phyloP scores from a whole-genome alignment of 2,888 invertebrate genomes.

The Amphipoea lucens region DNA sequence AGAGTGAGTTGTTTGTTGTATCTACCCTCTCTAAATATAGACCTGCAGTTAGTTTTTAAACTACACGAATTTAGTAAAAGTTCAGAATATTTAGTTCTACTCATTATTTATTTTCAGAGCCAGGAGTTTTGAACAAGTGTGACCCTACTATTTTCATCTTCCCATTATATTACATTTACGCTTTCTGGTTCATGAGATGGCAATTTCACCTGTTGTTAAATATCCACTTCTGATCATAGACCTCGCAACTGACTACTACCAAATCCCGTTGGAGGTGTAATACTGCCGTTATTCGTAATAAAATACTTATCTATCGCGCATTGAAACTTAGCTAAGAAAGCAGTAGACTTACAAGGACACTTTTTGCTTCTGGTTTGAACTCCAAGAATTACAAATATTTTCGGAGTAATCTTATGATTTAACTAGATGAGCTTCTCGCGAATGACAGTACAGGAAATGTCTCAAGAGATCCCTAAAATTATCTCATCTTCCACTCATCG shows the following conservation, averaged over 20 bases:
- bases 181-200: neutral
- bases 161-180: constrained; percentile 3
- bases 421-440: neutral
- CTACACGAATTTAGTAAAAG: constrained; percentile 6
- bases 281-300: neutral
- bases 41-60: constrained; percentile 38
- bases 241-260: neutral
- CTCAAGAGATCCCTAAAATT: constrained; percentile 14
- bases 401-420: no score
- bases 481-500: constrained; percentile 15
- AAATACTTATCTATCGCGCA: neutral
- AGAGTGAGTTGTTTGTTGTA: constrained; percentile 32
- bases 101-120: constrained; percentile 25
- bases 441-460: neutral
- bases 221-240: neutral
- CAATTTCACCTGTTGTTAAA: neutral
- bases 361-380: neutral
- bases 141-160: neutral
- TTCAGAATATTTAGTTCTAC: constrained; percentile 15
- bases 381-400: neutral
- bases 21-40: constrained; percentile 18
- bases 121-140: neutral
- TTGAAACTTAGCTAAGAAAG: neutral
- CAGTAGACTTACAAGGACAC: neutral
- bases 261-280: neutral